A percentile compares a stretch with the other conserved stretches of the same genome.
These are phyloP conservation scores for Sturnus vulgaris DNA, from an alignment of 2,113 vertebrate genomes.

Conservation along the genomic window DNA sequence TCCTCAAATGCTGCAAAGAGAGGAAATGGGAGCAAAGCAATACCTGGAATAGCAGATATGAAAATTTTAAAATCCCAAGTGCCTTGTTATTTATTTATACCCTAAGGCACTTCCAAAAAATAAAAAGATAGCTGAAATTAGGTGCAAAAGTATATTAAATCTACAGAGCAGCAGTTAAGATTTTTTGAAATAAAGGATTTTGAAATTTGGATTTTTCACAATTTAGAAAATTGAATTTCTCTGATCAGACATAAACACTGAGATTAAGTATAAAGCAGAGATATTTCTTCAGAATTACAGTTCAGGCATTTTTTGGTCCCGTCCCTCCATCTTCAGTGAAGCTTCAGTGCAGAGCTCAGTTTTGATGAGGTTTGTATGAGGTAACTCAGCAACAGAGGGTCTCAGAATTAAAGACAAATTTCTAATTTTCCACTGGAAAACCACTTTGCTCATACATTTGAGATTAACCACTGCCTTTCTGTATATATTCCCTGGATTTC, in stretches of 20 bases:
- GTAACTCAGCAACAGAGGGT: neutral
- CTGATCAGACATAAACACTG: neutral
- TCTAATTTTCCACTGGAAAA: neutral
- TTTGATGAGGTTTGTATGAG: neutral
- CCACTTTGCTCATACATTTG: neutral
- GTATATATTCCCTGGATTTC: neutral
- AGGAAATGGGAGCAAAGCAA: neutral
- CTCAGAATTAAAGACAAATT: neutral
- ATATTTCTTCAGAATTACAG: neutral
- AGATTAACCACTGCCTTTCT: neutral
- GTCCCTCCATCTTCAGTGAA: neutral
- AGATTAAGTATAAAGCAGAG: neutral
- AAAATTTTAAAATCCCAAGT: neutral
- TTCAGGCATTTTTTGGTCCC: neutral
- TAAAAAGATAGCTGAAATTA: neutral
- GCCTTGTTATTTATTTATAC: neutral
- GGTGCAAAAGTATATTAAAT: neutral
- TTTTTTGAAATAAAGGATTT: neutral
- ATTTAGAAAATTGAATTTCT: neutral
- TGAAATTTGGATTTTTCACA: neutral
- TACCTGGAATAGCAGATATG: neutral
- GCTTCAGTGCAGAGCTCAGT: neutral
- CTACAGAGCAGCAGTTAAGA: neutral
- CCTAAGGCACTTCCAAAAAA: neutral
- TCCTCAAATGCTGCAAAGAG: neutral